phyloP scores from a whole-genome alignment of 1,140 invertebrate genomes.

The Hycleus phaleratus region DNA sequence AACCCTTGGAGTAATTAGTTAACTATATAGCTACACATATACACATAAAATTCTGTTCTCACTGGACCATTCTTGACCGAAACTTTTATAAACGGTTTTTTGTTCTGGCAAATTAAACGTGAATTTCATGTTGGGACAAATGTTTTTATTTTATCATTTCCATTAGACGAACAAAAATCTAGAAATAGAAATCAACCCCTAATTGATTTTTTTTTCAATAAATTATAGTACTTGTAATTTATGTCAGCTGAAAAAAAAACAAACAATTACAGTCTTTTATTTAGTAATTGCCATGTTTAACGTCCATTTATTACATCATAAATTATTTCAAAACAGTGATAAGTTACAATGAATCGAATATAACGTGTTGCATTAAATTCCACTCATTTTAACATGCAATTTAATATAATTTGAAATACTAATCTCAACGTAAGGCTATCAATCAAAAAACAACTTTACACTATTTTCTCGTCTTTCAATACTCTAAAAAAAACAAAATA shows the following conservation, averaged over 20 bases:
- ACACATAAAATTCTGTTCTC: not conserved
- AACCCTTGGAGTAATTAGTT: constrained; percentile 25
- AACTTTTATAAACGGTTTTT: not conserved
- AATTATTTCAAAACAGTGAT: constrained; percentile 9
- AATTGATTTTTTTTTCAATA: no score
- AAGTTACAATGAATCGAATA: constrained; percentile 10
- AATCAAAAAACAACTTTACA: no score
- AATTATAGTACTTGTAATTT: no score
- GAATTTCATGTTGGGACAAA: no score
- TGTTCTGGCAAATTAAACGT: not conserved
- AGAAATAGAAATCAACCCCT: no score
- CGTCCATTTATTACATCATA: constrained; percentile 17
- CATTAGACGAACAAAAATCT: no score
- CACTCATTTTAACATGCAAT: constrained; percentile 12
- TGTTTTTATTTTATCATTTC: no score
- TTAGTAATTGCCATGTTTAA: constrained; percentile 16
- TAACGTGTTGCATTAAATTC: constrained; percentile 16
- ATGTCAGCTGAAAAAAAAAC: no score
- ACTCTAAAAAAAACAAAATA: no score
- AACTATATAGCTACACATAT: no score
- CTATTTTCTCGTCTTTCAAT: no score
- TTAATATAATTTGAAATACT: not conserved
- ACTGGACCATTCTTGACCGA: not conserved
- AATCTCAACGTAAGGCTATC: no score
- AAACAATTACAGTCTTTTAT: constrained; percentile 1